Evolutionary conservation across 2,797 vertebrate genomes (phyloP), one percentile per base, ranked within the genome.

Genomic region (Alca torda): DNA sequence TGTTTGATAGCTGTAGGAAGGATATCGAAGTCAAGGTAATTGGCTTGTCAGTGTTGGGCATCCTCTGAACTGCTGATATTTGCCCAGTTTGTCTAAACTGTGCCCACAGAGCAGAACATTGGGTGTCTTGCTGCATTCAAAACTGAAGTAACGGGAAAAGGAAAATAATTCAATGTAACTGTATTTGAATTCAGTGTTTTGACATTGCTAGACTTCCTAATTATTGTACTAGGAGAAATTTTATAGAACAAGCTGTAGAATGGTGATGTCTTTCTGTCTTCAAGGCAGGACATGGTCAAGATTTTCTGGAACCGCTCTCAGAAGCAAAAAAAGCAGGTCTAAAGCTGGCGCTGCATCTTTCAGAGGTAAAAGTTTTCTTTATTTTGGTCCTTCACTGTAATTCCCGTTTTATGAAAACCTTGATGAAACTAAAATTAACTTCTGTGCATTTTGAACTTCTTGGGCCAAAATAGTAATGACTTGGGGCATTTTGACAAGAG

Each of bases 301-400:
- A 99, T 84, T 98, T 99, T 39, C 97, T 99, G 85, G 99, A 99
- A 89, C 98, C 99, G 0, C 98, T 99, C 72, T 98, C 98, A 67
- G 98, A 98, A 96, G 99, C 99, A 39, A 99, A 98, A 97, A 99
- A 98, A 94, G 97, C 98, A 84, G 99, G 99, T 64, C 97, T 99
- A 46, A 99, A 99, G 97, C 95, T 99, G 96, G 98, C 99, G 1
- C 92, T 99, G 92, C 99, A 99, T 94, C 98, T 99, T 91, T 99
- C 99, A 85, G 99, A 99, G 98, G 99, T 99, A 98, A 95, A 75
- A 9, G 13, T 24, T 41, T 61, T 48, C 30, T 84, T 88, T 45
- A 11, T 70, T 84, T 67, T 67, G 13, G 10, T 81, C 9, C 18
- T 72, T 68, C 46, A 68, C 51, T 69, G 10, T 54, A 73, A 50